Evolutionary conservation across 30 jellyfish, hydroid and myxozoan genomes (phyloP).

Genomic region (Catostylus mosaicus): DNA sequence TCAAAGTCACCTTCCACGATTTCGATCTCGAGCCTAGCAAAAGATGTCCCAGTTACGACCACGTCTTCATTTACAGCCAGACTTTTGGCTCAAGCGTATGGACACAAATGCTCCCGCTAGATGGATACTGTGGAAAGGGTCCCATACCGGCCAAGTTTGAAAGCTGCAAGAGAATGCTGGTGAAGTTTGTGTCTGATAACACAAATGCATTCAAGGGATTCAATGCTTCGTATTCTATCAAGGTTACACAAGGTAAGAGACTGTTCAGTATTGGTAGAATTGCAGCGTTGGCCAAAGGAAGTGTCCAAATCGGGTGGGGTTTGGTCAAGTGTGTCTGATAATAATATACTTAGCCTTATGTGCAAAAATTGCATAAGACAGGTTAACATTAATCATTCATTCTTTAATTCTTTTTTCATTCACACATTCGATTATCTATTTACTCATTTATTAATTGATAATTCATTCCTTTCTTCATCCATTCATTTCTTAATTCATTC

Average conservation of each 20-base stretch:
- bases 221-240: constrained; percentile 79
- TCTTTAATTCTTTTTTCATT: too few species aligned
- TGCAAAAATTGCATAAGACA: too few species aligned
- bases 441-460: too few species aligned
- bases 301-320: too few species aligned
- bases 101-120: constrained; percentile 64
- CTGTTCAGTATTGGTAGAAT: too few species aligned
- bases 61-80: constrained; percentile 76
- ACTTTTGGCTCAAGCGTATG: constrained; percentile 66
- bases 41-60: constrained; percentile 81
- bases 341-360: too few species aligned
- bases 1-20: constrained; percentile 58
- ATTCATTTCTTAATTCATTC: too few species aligned
- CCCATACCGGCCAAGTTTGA: constrained; percentile 48
- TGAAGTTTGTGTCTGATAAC: constrained; percentile 77
- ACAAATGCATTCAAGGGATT: constrained; percentile 74
- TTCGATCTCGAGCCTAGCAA: constrained; percentile 80
- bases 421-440: too few species aligned
- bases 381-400: too few species aligned
- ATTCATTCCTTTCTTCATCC: too few species aligned
- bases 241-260: constrained; percentile 70
- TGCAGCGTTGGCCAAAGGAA: too few species aligned
- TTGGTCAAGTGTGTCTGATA: too few species aligned
- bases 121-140: constrained; percentile 85
- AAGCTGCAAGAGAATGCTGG: constrained; percentile 70